A percentile compares a stretch with the other conserved stretches of the same genome.
phyloP scores from a whole-genome alignment of 2,888 invertebrate species.

The Eucera pruinosa region DNA sequence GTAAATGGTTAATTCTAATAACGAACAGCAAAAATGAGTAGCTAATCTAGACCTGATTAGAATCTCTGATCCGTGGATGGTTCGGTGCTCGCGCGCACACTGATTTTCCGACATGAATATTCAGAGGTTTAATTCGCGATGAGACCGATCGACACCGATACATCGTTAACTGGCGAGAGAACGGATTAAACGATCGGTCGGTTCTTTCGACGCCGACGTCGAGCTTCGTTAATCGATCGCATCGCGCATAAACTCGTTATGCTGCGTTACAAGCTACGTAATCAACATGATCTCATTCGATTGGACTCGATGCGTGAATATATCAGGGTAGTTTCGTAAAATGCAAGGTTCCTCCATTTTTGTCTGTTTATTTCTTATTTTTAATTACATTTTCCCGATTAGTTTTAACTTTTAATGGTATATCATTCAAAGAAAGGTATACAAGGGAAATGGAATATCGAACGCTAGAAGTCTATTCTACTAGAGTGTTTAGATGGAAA shows the following conservation, averaged over 20 bases:
- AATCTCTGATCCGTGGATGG: conserved; percentile 5
- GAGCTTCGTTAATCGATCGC: conserved; percentile 51
- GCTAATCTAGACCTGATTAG: conserved; percentile 32
- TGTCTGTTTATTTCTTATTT: background rate
- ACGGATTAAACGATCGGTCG: conserved; percentile 56
- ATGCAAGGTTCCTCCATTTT: too few species aligned
- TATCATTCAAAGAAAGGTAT: background rate
- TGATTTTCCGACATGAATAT: conserved; percentile 61
- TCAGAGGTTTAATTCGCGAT: conserved; percentile 57
- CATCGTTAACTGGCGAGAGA: conserved; percentile 49
- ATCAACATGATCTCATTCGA: conserved; percentile 23
- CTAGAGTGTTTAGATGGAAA: background rate
- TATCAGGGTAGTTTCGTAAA: background rate
- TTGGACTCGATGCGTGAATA: background rate
- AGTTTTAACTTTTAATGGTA: too few species aligned
- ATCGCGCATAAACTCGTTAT: conserved; percentile 48
- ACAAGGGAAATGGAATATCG: background rate
- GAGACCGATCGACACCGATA: conserved; percentile 55
- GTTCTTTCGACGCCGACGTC: conserved; percentile 49
- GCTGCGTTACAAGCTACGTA: conserved; percentile 30
- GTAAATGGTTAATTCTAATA: conserved; percentile 15
- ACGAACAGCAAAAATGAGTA: conserved; percentile 34
- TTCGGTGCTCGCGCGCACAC: conserved; percentile 18
- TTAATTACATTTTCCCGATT: background rate
- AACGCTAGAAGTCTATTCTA: background rate